Evolutionary conservation across 2,797 vertebrate genomes (phyloP).

Genomic region (Melanogrammus aeglefinus): DNA sequence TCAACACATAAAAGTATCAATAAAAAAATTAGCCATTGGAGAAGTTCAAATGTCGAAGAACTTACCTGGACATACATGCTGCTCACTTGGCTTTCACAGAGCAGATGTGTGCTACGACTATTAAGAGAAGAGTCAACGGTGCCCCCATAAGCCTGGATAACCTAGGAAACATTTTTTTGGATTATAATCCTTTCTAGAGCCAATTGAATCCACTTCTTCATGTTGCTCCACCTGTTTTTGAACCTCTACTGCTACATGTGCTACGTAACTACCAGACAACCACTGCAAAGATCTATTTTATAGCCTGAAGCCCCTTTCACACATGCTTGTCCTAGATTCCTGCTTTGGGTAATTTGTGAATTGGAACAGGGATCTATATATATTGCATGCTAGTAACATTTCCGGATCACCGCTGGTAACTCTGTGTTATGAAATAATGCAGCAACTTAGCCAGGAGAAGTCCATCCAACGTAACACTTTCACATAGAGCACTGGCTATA

Average conservation of each 20-base stretch:
- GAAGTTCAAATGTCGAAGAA: background rate
- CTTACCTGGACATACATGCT: conserved; percentile 92
- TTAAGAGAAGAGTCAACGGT: conserved; percentile 85
- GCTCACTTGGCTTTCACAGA: conserved; percentile 99
- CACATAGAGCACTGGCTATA: too few relatives aligned
- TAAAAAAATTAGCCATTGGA: background rate
- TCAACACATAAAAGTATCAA: conserved; percentile 2
- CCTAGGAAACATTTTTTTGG: conserved; percentile 62
- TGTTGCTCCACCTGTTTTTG: background rate
- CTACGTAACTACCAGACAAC: background rate
- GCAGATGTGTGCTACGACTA: conserved; percentile 89
- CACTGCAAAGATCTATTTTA: background rate
- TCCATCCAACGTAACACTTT: too few relatives aligned
- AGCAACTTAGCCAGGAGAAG: too few relatives aligned
- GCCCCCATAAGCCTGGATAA: conserved; percentile 92
- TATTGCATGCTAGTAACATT: too few relatives aligned
- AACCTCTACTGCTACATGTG: background rate
- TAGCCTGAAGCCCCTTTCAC: background rate
- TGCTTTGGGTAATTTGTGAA: too few relatives aligned
- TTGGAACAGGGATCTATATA: too few relatives aligned
- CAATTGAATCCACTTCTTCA: background rate
- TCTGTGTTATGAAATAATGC: too few relatives aligned
- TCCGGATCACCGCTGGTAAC: too few relatives aligned
- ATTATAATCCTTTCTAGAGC: background rate
- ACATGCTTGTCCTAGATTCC: too few relatives aligned